Evolutionary conservation across 2,113 vertebrate species (phyloP), one percentile per base, ranked within the genome.

Genomic region (Copsychus sechellarum): DNA sequence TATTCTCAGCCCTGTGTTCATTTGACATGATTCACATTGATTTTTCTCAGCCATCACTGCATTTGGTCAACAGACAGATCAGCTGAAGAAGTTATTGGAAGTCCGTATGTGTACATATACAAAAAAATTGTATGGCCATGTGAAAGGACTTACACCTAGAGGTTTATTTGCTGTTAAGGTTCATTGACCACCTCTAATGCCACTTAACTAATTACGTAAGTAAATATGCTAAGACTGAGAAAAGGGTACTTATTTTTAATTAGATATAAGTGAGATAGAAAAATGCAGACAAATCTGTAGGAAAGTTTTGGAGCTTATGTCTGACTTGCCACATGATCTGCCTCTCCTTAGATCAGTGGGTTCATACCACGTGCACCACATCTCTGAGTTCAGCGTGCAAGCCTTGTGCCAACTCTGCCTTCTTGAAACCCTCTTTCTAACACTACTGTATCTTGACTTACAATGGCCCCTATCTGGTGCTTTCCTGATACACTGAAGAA

Each of bases 351-450:
- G 97, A 88, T 97, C 48, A 25, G 92, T 97, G 81, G 97, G 97
- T 85, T 98, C 97, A 34, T 97, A 96, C 26, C 94, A 97, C 5
- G 1, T 17, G 36, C 79, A 24, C 95, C 95, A 96, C 66, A 82
- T 97, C 29, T 88, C 91, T 16, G 95, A 97, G 23, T 96, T 98
- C 90, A 95, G 84, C 69, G 26, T 98, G 86, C 69, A 87, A 50
- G 92, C 87, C 22, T 94, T 93, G 40, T 93, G 96, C 43, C 97
- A 98, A 40, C 40, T 97, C 56, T 38, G 58, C 58, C 96, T 89
- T 18, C 95, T 98, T 62, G 94, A 97, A 93, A 97, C 95, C 72
- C 36, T 36, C 36, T 36, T 96, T 71, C 93, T 97, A 53, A 96
- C 42, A 90, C 65, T 73, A 85, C 97, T 16, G 94, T n/a, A n/a